Evolutionary conservation across 2,888 invertebrate genomes (phyloP).

Genomic region (Metacarcinus magister): DNA sequence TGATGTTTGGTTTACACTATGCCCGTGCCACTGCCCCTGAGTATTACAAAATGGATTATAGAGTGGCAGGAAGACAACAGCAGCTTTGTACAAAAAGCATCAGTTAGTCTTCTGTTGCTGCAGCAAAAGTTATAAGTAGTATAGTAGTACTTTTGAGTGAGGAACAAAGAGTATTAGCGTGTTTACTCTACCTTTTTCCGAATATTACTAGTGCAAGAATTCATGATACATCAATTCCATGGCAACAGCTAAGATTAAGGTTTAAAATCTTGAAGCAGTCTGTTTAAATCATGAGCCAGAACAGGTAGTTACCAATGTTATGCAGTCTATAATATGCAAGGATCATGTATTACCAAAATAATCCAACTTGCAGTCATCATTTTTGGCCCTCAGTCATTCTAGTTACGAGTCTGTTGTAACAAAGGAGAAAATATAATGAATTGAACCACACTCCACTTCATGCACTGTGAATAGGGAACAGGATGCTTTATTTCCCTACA

Average conservation of each 20-base stretch:
- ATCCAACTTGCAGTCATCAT: neutral
- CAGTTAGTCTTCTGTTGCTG: neutral
- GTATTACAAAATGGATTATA: neutral
- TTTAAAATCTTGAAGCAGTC: neutral
- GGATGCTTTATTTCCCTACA: neutral
- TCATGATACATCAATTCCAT: neutral
- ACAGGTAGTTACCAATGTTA: neutral
- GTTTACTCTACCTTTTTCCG: neutral
- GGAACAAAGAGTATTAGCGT: neutral
- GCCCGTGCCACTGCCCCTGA: neutral
- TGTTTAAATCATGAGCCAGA: conserved; percentile 7
- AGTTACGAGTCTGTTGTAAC: neutral
- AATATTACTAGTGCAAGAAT: neutral
- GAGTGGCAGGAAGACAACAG: neutral
- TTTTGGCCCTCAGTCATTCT: neutral
- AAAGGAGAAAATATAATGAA: neutral
- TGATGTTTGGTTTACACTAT: neutral
- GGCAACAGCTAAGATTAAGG: neutral
- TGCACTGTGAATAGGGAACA: neutral
- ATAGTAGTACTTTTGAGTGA: neutral
- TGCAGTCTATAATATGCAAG: neutral
- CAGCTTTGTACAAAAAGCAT: conserved; percentile 28
- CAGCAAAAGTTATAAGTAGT: neutral
- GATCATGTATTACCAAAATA: neutral
- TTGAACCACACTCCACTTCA: neutral